Evolutionary conservation across 2,888 invertebrate species (phyloP), one percentile per base, ranked within the genome.

Genomic region (Cerceris ruficornis): DNA sequence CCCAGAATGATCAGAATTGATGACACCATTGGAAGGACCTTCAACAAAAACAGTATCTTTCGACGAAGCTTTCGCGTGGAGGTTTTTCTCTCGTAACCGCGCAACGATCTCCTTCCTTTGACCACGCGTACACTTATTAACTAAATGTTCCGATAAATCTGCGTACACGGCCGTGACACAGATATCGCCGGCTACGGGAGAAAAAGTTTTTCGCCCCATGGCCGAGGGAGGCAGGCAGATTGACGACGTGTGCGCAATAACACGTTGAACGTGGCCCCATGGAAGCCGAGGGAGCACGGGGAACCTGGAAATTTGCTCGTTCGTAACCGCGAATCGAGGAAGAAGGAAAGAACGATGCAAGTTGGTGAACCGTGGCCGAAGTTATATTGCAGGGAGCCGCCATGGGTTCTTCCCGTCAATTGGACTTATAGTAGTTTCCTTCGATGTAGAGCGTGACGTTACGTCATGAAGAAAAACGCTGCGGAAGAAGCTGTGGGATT

Each of bases 61-160:
- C 28, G 28, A 28, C 28, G 28, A 28, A 28, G 28, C 28, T 28
- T 28, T 28, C 28, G 4, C 28, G 28, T 28, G 2, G 28, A 28
- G 28, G 2, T 28, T 28, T 28, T 28, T 28, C 28, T 28, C 28
- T 4, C 4, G 2, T 28, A 28, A 28, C 28, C 28, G 28, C 28
- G 28, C 28, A 28, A 28, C 28, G 28, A 28, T 28, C 28, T 4
- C 28, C 4, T 28, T 28, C 28, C 28, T 28, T 28, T 28, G 28
- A 28, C 28, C 28, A 28, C 2, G 28, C 28, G 28, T 28, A 28
- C 28, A 28, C 28, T 28, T 28, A 65, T 28, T 52, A 60, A 46
- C 43, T 42, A 55, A 57, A 65, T 77, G 71, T 78, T 78, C 39
- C 52, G 57, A 77, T 73, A 54, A 69, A 67, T 62, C 50, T 61